Evolutionary conservation across 2,113 vertebrate species (phyloP).

Genomic region (Xenopus tropicalis): UCB_Xtro_10.0 CM004450.2:121595501-121596000

Average conservation of each 20-base stretch:
- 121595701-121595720: not conserved
- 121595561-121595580: not conserved
- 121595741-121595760: not conserved
- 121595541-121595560: not conserved
- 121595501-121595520: not conserved
- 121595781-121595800: not conserved
- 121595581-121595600: not conserved
- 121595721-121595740: not conserved
- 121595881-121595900: not conserved
- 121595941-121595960: conserved; percentile 4
- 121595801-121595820: not conserved
- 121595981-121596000: not conserved
- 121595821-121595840: not conserved
- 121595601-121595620: not conserved
- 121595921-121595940: not conserved
- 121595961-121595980: not conserved
- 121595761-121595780: not conserved
- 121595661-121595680: not conserved
- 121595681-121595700: not conserved
- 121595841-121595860: not conserved
- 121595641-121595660: not conserved
- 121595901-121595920: not conserved
- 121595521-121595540: not conserved
- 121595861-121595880: not conserved
- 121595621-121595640: not conserved